These are phyloP conservation scores for Melipona bicolor DNA, from an alignment of 2,888 invertebrate species.

Conservation along the genomic window DNA sequence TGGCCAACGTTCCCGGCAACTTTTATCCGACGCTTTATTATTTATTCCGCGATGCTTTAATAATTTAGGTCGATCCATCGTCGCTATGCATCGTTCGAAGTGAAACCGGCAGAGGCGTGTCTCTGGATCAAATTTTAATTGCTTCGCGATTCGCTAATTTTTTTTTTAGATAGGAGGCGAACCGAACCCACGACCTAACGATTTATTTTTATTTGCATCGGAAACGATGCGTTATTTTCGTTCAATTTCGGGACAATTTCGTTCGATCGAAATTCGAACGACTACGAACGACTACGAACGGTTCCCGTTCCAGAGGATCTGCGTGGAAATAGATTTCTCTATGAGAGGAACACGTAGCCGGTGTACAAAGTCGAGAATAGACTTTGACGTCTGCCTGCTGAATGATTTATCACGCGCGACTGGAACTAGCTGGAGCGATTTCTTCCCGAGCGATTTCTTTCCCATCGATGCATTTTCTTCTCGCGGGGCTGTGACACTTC, in stretches of 20 bases:
- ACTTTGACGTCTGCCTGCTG: neutral
- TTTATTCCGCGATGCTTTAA: too few relatives aligned
- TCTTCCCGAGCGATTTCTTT: neutral
- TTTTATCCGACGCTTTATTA: too few relatives aligned
- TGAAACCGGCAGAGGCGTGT: neutral
- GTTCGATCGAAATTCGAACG: neutral
- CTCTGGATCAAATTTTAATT: neutral
- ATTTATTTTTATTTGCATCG: too few relatives aligned
- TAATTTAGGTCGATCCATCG: too few relatives aligned
- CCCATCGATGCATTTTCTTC: neutral
- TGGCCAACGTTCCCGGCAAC: too few relatives aligned
- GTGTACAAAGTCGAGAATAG: constrained; percentile 1
- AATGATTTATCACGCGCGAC: neutral
- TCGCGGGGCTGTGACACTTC: neutral
- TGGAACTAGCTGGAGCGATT: neutral
- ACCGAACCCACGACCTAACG: neutral
- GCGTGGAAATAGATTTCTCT: neutral
- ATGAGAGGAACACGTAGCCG: neutral
- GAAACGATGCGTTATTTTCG: neutral
- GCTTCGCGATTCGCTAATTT: neutral
- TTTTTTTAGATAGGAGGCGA: neutral
- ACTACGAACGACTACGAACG: neutral
- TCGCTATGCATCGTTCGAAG: neutral
- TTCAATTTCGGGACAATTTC: neutral
- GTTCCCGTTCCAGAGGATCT: neutral